phyloP scores from a whole-genome alignment of 2,113 vertebrate genomes.

The Helogale parvula region DNA sequence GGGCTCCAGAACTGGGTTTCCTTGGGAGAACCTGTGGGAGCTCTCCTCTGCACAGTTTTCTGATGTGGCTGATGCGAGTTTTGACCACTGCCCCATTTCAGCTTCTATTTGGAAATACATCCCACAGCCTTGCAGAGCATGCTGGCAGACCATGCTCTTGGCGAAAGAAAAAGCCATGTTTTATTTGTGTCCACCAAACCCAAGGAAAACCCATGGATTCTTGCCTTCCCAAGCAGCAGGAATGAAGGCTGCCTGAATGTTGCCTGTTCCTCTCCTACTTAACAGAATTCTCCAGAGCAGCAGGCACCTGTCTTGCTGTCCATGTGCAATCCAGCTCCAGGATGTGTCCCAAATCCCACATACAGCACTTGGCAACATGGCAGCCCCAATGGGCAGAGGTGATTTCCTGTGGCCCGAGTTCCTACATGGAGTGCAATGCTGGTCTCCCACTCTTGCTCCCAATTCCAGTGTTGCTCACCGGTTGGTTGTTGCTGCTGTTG shows the following conservation, averaged over 20 bases:
- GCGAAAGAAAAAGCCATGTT: not conserved
- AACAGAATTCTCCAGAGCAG: not conserved
- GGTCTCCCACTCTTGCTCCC: not conserved
- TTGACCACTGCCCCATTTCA: not conserved
- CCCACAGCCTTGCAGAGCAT: not conserved
- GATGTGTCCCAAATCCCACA: not conserved
- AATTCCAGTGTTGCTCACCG: not conserved
- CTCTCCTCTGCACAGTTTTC: too few relatives aligned
- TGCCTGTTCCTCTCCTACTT: not conserved
- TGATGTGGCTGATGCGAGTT: not conserved
- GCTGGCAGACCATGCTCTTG: not conserved
- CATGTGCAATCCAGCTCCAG: accelerated
- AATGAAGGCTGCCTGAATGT: not conserved
- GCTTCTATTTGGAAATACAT: not conserved
- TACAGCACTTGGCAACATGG: too few relatives aligned
- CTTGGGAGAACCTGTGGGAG: not conserved
- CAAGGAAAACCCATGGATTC: not conserved
- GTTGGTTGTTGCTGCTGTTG: not conserved
- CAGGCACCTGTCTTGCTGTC: not conserved
- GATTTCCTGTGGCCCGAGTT: not conserved
- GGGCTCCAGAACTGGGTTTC: not conserved
- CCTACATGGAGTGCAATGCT: not conserved
- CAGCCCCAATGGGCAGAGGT: not conserved
- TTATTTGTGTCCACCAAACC: not conserved
- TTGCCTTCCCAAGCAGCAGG: not conserved